phyloP scores from a whole-genome alignment of 2,113 vertebrate species.

The Prinia subflava region DNA sequence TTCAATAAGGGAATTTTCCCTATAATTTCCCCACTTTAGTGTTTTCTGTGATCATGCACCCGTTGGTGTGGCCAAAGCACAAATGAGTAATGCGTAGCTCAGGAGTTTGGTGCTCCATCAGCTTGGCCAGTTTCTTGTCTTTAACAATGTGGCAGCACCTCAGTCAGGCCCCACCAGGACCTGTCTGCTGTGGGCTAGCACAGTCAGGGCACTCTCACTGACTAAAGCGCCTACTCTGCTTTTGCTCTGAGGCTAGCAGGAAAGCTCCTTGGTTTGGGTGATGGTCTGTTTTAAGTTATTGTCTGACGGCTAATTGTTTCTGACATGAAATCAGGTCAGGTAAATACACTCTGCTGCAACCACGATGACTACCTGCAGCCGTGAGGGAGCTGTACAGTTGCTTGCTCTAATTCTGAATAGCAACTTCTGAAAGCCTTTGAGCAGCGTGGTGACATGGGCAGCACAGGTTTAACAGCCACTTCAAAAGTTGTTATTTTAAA shows the following conservation, averaged over 20 bases:
- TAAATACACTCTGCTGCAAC: conserved; percentile 68
- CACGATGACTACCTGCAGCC: conserved; percentile 39
- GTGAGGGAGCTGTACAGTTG: background rate
- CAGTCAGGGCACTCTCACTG: background rate
- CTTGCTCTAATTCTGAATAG: conserved; percentile 26
- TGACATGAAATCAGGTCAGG: conserved; percentile 76
- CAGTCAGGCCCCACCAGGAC: conserved; percentile 53
- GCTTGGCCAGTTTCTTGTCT: conserved; percentile 71
- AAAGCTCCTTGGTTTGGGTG: background rate
- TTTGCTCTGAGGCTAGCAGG: background rate
- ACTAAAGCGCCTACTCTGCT: background rate
- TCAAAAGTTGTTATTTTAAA: conserved; percentile 74
- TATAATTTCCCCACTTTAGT: conserved; percentile 61
- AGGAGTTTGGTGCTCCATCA: conserved; percentile 63
- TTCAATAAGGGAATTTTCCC: conserved; percentile 6
- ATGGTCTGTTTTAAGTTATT: conserved; percentile 38
- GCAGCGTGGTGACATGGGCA: conserved; percentile 12
- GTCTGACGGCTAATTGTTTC: conserved; percentile 48
- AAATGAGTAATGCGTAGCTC: conserved; percentile 70
- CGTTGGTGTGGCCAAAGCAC: conserved; percentile 76
- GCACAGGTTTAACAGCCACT: conserved; percentile 46
- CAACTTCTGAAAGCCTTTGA: conserved; percentile 27
- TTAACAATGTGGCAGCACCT: conserved; percentile 76
- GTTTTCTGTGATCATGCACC: conserved; percentile 74
- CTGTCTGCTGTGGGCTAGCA: background rate